Evolutionary conservation across 2,888 invertebrate species (phyloP).

Genomic region (Sialis lutaria): DNA sequence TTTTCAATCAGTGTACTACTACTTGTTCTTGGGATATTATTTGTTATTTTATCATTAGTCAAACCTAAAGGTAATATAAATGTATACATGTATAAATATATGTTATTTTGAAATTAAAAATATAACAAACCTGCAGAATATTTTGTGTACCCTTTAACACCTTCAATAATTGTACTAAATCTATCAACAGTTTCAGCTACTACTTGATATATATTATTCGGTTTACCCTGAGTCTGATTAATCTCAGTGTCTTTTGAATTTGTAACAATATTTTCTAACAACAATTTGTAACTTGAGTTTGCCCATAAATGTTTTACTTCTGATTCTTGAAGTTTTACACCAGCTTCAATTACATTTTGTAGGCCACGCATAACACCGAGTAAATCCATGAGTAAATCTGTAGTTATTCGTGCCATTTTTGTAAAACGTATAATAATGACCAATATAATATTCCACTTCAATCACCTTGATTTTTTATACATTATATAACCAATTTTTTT

Average conservation of each 20-base stretch:
- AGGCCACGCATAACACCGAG: slow-evolving; percentile 49
- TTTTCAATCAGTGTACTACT: background rate
- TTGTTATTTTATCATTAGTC: too few relatives aligned
- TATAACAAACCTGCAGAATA: slow-evolving; percentile 12
- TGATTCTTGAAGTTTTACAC: slow-evolving; percentile 44
- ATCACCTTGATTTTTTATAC: too few relatives aligned
- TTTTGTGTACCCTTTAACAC: slow-evolving; percentile 41
- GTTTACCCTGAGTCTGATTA: slow-evolving; percentile 9
- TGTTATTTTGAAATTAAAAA: background rate
- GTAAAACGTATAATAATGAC: too few relatives aligned
- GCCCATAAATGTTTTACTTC: slow-evolving; percentile 40
- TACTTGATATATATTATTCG: slow-evolving; percentile 21
- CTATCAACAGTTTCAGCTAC: slow-evolving; percentile 41
- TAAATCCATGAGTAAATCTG: too few relatives aligned
- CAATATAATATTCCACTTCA: too few relatives aligned
- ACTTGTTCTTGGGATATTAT: too few relatives aligned
- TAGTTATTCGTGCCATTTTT: slow-evolving; percentile 17
- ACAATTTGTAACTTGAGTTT: slow-evolving; percentile 48
- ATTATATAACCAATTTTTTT: too few relatives aligned
- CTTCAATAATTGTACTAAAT: slow-evolving; percentile 49
- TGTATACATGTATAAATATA: background rate
- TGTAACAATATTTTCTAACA: slow-evolving; percentile 18
- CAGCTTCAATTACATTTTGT: slow-evolving; percentile 47
- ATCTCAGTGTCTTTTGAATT: slow-evolving; percentile 14
- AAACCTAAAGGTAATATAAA: background rate